Conservation (phyloP, 2,797 vertebrate genomes). For the Rhynchotus rufescens region DNA sequence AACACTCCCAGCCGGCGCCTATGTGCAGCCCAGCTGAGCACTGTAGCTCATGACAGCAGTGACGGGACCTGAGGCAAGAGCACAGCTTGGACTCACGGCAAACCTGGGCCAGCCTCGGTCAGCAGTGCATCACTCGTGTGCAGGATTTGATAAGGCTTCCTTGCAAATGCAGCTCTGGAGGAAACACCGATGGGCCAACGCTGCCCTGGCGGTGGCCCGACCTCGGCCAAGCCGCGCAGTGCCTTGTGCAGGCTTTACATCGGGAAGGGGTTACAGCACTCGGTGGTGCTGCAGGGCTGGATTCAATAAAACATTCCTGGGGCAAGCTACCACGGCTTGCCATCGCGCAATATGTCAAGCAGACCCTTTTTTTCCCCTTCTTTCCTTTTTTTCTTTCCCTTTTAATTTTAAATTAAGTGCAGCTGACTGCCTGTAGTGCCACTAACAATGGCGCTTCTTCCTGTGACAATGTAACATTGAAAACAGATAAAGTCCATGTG, state of each 20-base stretch:
- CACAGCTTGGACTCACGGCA: accelerated
- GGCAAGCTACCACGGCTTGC: constrained; percentile 67
- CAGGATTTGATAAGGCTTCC: not conserved
- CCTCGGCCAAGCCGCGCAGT: not conserved
- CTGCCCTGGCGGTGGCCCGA: not conserved
- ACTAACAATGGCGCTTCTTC: constrained; percentile 80
- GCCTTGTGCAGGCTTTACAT: constrained; percentile 61
- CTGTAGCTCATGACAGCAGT: not conserved
- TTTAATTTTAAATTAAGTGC: constrained; percentile 81
- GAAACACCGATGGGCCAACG: not conserved
- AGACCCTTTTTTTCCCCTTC: constrained; percentile 48
- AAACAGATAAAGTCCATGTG: constrained; percentile 77
- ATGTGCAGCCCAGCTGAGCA: not conserved
- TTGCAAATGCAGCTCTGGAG: not conserved
- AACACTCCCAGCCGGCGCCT: not conserved
- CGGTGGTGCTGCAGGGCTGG: constrained; percentile 75
- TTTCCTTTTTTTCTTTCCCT: constrained; percentile 54
- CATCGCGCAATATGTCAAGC: constrained; percentile 66
- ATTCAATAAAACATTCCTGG: constrained; percentile 79
- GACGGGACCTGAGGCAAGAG: not conserved
- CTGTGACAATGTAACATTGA: constrained; percentile 73
- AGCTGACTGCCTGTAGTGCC: constrained; percentile 78
- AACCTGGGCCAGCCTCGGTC: not conserved
- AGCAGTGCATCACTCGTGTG: not conserved
- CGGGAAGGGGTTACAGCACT: constrained; percentile 64